These are phyloP conservation scores for Drosophila trichaetosa DNA, from an alignment of 2,888 invertebrate genomes.

Conservation along the genomic window DNA sequence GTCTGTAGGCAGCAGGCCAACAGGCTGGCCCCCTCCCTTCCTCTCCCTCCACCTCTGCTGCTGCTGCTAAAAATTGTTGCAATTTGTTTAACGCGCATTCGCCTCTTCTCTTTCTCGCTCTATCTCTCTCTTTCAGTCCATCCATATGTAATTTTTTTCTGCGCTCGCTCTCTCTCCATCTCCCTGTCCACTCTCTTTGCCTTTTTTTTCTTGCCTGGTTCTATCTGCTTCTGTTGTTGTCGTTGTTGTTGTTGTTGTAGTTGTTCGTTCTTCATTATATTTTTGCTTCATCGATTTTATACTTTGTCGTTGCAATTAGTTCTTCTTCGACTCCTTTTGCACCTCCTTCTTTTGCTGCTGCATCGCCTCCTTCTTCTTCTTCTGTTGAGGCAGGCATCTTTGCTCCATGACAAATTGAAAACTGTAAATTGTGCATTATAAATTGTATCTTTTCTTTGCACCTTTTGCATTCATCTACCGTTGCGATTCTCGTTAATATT, in stretches of 20 bases:
- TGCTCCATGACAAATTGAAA: constrained; percentile 33
- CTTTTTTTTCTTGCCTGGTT: constrained; percentile 22
- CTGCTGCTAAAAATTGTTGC: constrained; percentile 60
- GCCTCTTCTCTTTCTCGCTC: constrained; percentile 28
- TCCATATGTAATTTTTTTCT: constrained; percentile 21
- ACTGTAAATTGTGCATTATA: constrained; percentile 30
- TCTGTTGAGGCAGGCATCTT: constrained; percentile 52
- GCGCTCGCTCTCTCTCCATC: constrained; percentile 3
- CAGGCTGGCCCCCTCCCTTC: constrained; percentile 57
- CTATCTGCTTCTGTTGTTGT: constrained; percentile 47
- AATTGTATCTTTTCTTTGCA: constrained; percentile 42
- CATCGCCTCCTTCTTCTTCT: constrained; percentile 1
- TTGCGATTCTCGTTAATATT: constrained; percentile 20
- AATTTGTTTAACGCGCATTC: constrained; percentile 77
- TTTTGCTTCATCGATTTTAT: constrained; percentile 76
- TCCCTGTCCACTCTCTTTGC: constrained; percentile 12
- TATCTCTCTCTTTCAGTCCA: constrained; percentile 2
- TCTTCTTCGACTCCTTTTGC: constrained; percentile 44
- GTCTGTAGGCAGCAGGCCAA: constrained; percentile 59
- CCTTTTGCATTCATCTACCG: constrained; percentile 25
- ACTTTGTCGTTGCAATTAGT: constrained; percentile 81
- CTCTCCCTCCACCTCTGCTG: background rate
- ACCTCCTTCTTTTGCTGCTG: constrained; percentile 8
- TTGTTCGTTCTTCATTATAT: constrained; percentile 62
- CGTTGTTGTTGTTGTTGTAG: constrained; percentile 50